phyloP scores from a whole-genome alignment of 2,888 invertebrate genomes.

The Drosophila diplacantha region DNA sequence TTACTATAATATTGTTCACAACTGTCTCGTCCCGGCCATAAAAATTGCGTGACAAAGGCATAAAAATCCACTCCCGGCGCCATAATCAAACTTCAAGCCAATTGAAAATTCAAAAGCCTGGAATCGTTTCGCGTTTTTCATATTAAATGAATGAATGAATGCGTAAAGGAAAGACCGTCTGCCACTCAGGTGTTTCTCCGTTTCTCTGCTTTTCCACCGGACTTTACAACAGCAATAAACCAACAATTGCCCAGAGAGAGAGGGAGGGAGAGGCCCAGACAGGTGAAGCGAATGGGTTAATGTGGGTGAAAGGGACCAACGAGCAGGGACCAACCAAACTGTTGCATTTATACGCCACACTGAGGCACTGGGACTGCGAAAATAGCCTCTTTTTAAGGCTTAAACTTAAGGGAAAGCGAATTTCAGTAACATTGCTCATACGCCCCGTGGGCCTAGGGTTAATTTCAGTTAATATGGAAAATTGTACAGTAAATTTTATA shows the following conservation, averaged over 20 bases:
- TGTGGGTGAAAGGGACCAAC: not conserved
- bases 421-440: not conserved
- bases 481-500: too few relatives aligned
- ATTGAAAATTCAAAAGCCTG: conserved; percentile 47
- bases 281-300: conserved; percentile 5
- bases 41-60: conserved; percentile 41
- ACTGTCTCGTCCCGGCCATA: conserved; percentile 9
- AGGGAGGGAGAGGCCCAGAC: not conserved
- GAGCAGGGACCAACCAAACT: conserved; percentile 5
- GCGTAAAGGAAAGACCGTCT: not conserved
- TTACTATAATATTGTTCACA: not conserved
- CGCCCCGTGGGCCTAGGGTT: not conserved
- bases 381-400: not conserved
- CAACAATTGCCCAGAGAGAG: conserved; percentile 19
- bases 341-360: conserved; percentile 7
- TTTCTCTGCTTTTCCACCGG: conserved; percentile 3
- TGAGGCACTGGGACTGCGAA: not conserved
- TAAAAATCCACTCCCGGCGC: conserved; percentile 21
- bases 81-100: conserved; percentile 45
- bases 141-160: conserved; percentile 29
- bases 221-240: conserved; percentile 30
- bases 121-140: conserved; percentile 31
- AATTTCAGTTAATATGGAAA: too few relatives aligned
- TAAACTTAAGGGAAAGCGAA: not conserved
- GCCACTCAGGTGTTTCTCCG: conserved; percentile 5